Evolutionary conservation across 2,888 invertebrate species (phyloP), one percentile per base, ranked within the genome.

Genomic region (Cerceris ruficornis): DNA sequence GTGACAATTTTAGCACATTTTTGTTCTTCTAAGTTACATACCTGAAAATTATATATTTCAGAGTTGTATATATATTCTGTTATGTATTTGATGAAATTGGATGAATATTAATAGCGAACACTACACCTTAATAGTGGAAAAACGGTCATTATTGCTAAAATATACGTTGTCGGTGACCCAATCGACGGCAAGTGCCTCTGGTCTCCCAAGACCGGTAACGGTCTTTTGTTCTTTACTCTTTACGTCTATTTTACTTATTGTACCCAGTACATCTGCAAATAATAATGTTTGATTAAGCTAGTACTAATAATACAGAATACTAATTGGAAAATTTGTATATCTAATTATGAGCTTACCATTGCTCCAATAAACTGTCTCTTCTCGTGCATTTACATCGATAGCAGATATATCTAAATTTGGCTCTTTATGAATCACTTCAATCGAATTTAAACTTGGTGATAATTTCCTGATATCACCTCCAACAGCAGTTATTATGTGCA

Each of bases 121-220:
- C 13, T 9, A 15, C 81, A 90, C 90, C 78, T 88, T 89, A 57
- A 93, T 91, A 0, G 76, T 66, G 14, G 83, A 71, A 4, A 74
- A 75, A 46, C 80, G 79, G 57, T 80, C 75, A 9, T 92, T 93
- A 84, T 95, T 94, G 71, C 94, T 94, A 82, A 95, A 95, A 90
- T 96, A 97, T 0, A 96, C 93, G 87, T 96, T 96, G 11, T 94
- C 94, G 0, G 96, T 95, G 39, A 95, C 91, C 97, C 97, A 97
- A 86, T 97, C 97, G 1, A 96, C 93, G 0, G 95, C 94, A 52
- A 97, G 88, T 91, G 95, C 93, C 57, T 91, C 91, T 0, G 95
- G 94, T 73, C 90, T 91, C 0, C 94, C 94, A 13, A 94, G 90
- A 14, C 93, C 91, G 2, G 41, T 70, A 4, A 90, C 87, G 88